Percentiles rank a stretch among this genome's conserved stretches.
phyloP scores from a whole-genome alignment of 2,888 invertebrate genomes.

The Amphipyra tragopoginis region DNA sequence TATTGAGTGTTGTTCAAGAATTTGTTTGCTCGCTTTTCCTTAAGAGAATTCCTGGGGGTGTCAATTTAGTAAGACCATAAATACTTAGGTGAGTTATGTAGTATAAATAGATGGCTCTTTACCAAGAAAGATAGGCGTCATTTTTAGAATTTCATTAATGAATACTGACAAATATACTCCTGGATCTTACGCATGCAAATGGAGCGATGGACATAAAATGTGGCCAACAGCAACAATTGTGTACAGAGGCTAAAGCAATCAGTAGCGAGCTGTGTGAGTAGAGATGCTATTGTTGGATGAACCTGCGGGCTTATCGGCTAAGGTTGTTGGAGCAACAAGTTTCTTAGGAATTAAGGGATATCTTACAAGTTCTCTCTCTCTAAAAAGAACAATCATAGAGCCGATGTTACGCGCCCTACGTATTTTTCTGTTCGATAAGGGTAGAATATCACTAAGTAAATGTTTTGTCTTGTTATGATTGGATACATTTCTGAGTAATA shows the following conservation, averaged over 20 bases:
- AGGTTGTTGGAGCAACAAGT: background rate
- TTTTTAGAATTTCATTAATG: slow-evolving; percentile 32
- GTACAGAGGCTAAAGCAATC: background rate
- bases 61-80: slow-evolving; percentile 13
- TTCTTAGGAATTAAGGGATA: background rate
- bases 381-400: no score
- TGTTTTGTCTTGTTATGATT: no score
- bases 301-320: background rate
- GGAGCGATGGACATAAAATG: background rate
- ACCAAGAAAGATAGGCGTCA: slow-evolving; percentile 17
- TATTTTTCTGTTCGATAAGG: no score
- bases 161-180: background rate
- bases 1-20: slow-evolving; percentile 13
- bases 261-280: background rate
- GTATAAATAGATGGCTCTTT: slow-evolving; percentile 31
- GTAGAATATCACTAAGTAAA: no score
- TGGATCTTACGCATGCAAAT: slow-evolving; percentile 1
- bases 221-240: background rate
- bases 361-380: no score
- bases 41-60: slow-evolving; percentile 3
- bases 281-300: no score
- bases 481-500: no score
- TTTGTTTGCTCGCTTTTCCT: slow-evolving; percentile 24
- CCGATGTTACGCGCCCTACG: no score
- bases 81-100: background rate